Conservation (phyloP, 2,797 vertebrate species). For the Cygnus olor region DNA sequence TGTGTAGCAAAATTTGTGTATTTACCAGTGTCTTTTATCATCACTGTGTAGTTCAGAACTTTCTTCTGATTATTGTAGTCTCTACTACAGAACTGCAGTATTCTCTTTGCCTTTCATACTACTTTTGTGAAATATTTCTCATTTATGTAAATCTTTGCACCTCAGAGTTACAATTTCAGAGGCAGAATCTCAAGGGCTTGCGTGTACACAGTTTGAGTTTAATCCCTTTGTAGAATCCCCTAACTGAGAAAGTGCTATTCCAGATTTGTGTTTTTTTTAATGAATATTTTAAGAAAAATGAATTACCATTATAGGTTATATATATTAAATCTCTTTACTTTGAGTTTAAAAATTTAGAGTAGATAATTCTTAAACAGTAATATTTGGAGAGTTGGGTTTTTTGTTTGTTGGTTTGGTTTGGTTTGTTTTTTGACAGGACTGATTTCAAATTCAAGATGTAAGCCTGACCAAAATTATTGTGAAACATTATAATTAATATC, state of each 20-base stretch:
- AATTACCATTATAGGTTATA: neutral
- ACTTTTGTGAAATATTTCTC: neutral
- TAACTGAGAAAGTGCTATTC: neutral
- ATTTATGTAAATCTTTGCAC: neutral
- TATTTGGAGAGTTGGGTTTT: neutral
- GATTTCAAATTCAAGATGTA: neutral
- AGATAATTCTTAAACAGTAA: neutral
- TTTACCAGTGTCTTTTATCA: neutral
- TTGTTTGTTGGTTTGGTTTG: too few relatives aligned
- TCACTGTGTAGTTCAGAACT: neutral
- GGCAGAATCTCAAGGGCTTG: neutral
- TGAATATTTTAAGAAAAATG: neutral
- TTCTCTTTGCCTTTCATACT: neutral
- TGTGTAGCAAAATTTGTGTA: slow-evolving; percentile 36
- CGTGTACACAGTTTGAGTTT: neutral
- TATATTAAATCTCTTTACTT: neutral
- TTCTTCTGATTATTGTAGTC: neutral
- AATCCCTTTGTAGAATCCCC: neutral
- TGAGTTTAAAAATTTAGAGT: neutral
- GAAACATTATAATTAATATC: neutral
- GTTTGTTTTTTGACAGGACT: neutral
- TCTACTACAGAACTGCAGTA: neutral
- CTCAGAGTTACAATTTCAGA: neutral
- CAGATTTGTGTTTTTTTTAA: neutral
- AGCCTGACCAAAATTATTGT: neutral